Base-by-base conservation (phyloP, 2,888 invertebrate species). In the Ochlodes sylvanus region DNA sequence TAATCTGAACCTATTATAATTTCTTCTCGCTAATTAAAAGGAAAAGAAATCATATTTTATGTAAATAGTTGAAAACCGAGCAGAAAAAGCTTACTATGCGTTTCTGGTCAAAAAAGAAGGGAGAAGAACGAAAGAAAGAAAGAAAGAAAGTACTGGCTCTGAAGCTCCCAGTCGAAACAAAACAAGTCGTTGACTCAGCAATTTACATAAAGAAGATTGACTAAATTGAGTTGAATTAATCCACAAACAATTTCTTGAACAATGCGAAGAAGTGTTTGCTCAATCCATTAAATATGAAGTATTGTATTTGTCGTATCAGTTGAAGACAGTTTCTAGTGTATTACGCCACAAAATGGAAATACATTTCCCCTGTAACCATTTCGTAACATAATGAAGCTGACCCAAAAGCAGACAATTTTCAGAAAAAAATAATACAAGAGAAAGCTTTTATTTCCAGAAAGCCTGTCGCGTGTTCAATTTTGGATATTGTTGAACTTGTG, bases 341-440 rank as follows among this genome's bases (percentile, higher is more conserved):
- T 62, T 34, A 38, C 17, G 34, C 14, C n/a, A 54, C 15, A 38
- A 41, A 63, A 63, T 63, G 41, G 41, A 63, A 63, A 63, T 63
- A 62, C 54, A 54, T 63, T 63, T 63, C 21, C 62, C 38, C 14
- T 54, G 62, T 63, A 57, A 38, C 44, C 64, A 57, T 50, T 57
- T 41, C 38, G 65, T 58, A 58, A 65, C 65, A 66, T 66, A 60
- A 66, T 66, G 65, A 66, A 58, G 65, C 21, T 66, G 65, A 66
- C 65, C 58, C 65, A 66, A 66, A 57, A 65, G 15, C 64, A 21
- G 64, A 65, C 44, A 50, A 57, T 65, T 57, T 57, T 58, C 56
- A 56, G 56, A 63, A 44, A 63, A 55, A 54, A 52, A 62, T 58
- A 58, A 66, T 52, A 58, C 44, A 44, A 42, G 64, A 38, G 41